These are phyloP conservation scores for Caenorhabditis brenneri DNA, from an alignment of 1,140 invertebrate species.

Conservation along the genomic window DNA sequence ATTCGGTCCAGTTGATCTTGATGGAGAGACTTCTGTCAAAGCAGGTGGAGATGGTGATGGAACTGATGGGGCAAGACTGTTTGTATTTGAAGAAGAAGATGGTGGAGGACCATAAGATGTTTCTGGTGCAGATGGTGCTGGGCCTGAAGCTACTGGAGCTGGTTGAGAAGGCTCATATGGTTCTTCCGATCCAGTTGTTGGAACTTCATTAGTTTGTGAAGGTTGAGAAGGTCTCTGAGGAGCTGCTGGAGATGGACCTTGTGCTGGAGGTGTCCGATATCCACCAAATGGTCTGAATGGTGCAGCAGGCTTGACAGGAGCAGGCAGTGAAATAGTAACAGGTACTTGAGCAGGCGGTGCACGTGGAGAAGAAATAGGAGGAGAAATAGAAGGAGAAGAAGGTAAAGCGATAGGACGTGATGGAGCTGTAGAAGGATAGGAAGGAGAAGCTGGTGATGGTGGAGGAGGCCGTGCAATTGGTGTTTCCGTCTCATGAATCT, in stretches of 20 bases:
- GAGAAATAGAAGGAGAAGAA: not conserved
- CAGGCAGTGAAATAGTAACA: slow-evolving; percentile 4
- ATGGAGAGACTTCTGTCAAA: not conserved
- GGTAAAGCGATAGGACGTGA: not conserved
- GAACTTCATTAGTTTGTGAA: not conserved
- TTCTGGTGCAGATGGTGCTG: not conserved
- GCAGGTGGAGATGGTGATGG: not conserved
- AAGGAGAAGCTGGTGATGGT: not conserved
- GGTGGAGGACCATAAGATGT: not conserved
- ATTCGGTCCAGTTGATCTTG: not conserved
- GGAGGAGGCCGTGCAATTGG: not conserved
- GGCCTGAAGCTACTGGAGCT: not conserved
- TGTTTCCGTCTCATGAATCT: not conserved
- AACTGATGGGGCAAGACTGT: not conserved
- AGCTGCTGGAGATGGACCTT: not conserved
- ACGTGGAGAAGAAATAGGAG: not conserved
- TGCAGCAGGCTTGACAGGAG: not conserved
- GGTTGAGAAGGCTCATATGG: not conserved
- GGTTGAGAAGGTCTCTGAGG: not conserved
- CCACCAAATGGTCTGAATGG: not conserved
- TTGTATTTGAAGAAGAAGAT: not conserved
- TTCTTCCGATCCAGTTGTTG: no score
- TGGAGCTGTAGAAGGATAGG: not conserved
- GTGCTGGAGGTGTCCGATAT: not conserved
- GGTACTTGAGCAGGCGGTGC: not conserved